Conservation (phyloP, 2,888 invertebrate species). For the Plagodis dolabraria region DNA sequence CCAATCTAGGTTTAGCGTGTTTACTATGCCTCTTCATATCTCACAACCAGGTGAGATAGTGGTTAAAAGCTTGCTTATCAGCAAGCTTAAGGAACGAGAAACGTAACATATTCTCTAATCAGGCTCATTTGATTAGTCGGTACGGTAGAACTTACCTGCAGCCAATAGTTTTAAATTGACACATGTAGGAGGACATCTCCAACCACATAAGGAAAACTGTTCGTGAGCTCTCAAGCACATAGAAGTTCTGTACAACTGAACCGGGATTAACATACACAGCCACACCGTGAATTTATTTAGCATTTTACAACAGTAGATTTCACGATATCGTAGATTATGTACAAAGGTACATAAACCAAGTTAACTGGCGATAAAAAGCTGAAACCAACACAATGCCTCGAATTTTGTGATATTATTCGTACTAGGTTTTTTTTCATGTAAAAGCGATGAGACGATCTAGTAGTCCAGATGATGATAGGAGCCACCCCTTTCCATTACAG, state of each 20-base stretch:
- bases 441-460: too few relatives aligned
- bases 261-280: slow-evolving; percentile 2
- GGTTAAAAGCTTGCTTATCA: neutral
- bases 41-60: too few relatives aligned
- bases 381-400: too few relatives aligned
- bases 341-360: neutral
- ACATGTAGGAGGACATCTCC: slow-evolving; percentile 75
- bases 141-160: slow-evolving; percentile 41
- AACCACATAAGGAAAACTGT: slow-evolving; percentile 70
- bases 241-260: slow-evolving; percentile 56
- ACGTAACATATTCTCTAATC: too few relatives aligned
- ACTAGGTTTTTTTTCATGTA: too few relatives aligned
- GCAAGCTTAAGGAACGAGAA: too few relatives aligned
- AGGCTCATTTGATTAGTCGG: too few relatives aligned
- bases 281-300: neutral
- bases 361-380: neutral
- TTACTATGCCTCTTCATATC: too few relatives aligned
- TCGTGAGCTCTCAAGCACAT: slow-evolving; percentile 60
- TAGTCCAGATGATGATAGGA: too few relatives aligned
- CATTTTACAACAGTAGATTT: slow-evolving; percentile 10
- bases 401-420: too few relatives aligned
- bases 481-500: too few relatives aligned
- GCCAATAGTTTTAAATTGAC: slow-evolving; percentile 61
- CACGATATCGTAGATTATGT: neutral
- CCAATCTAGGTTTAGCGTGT: too few relatives aligned